Conservation (phyloP, 2,113 vertebrate genomes). For the Ovis canadensis region DNA sequence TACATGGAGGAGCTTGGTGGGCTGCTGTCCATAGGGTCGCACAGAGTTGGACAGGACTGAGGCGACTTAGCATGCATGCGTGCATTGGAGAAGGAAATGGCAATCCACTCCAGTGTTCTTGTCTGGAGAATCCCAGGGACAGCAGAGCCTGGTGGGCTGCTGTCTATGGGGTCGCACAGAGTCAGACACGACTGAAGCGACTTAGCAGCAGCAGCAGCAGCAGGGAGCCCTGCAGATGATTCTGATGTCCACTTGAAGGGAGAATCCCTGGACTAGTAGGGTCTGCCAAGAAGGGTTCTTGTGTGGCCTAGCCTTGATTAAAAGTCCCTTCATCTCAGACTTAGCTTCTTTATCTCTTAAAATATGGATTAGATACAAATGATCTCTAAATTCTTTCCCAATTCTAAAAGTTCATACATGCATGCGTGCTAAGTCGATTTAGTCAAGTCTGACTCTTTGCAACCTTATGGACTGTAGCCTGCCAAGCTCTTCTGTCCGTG, state of each 20-base stretch:
- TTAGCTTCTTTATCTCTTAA: background rate
- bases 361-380: background rate
- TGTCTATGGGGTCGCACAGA: background rate
- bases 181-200: rapidly evolving
- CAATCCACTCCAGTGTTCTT: background rate
- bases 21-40: background rate
- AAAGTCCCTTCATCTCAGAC: background rate
- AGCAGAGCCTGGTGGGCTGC: rapidly evolving
- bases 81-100: background rate
- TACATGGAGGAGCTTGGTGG: background rate
- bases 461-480: background rate
- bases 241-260: background rate
- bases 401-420: background rate
- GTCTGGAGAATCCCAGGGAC: background rate
- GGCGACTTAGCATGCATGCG: background rate
- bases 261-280: background rate
- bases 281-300: background rate
- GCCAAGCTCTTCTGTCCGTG: background rate
- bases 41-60: background rate
- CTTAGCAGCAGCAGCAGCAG: background rate
- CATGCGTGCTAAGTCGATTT: background rate
- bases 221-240: background rate
- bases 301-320: background rate
- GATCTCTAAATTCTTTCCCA: background rate
- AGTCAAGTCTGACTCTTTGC: background rate